Base-by-base conservation (phyloP, 2,797 vertebrate species). In the Pseudomugil gertrudae region DNA sequence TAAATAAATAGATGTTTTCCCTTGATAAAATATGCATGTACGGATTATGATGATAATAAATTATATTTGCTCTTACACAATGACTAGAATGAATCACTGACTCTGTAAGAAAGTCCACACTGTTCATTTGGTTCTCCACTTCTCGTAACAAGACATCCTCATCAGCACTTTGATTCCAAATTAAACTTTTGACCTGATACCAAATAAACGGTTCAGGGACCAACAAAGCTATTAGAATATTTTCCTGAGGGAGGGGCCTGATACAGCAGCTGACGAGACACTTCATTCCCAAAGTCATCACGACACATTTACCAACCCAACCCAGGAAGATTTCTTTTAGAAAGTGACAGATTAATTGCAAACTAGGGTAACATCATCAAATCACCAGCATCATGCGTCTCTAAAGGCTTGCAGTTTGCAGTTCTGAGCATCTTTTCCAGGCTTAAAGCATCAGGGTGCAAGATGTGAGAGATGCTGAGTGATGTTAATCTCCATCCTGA, bases 401-500 rank as follows among this genome's bases (percentile, higher is more conserved):
- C 43, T 10, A 7, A 17, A 45, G 8, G 26, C 17, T 47, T 58
- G 27, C 17, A 5, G 21, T 47, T 57, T 57, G 19, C 57, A 35
- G 19, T 17, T 52, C 24, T 58, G 63, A 6, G 8, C n/a, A 52
- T 66, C 32, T 29, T 55, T 36, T 60, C 1, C 27, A 35, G 40
- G 29, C 60, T 57, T 51, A 7, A 63, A 63, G 51, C 61, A 19
- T 26, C 56, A 40, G 29, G 57, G 52, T 51, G 73, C 66, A 9
- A 13, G 74, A 59, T 64, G 59, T 23, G 29, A 27, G 24, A 51
- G 38, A 19, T 36, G 53, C 48, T 21, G 63, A 69, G 43, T 47
- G 73, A 74, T 72, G 71, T 10, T 78, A 61, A 83, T 80, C 76
- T 78, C 52, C 60, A 15, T 51, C 60, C 66, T 67, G 67, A 78